A percentile compares a stretch with the other conserved stretches of the same genome.
Conservation (phyloP, 1,140 invertebrate genomes). For the Ptiloglossa arizonensis region DNA sequence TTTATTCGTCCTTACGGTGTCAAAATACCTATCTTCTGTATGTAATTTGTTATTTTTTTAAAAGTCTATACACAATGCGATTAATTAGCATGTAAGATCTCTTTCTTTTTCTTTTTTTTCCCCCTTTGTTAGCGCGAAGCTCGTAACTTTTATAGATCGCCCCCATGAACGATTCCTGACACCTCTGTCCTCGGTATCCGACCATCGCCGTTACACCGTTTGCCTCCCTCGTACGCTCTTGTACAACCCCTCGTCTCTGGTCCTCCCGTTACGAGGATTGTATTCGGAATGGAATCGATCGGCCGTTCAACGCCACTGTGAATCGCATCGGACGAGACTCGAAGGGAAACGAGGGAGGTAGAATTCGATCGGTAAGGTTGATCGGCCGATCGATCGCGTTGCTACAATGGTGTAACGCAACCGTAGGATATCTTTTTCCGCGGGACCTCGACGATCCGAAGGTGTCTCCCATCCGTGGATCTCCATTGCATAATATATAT, state of each 20-base stretch:
- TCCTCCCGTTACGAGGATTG: neutral
- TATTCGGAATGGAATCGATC: neutral
- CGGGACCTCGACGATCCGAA: neutral
- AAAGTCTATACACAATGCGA: conserved; percentile 80
- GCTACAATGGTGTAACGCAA: neutral
- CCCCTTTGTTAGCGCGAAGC: no score
- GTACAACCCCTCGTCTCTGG: neutral
- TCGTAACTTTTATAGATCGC: neutral
- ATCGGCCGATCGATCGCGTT: neutral
- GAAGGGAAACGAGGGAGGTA: no score
- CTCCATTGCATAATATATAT: conserved; percentile 33
- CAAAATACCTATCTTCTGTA: conserved; percentile 72
- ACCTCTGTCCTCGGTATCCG: neutral
- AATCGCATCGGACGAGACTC: no score
- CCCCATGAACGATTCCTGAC: neutral
- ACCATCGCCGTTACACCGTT: conserved; percentile 1
- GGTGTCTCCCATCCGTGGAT: conserved; percentile 8
- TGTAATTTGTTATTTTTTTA: conserved; percentile 82
- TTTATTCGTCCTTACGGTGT: conserved; percentile 67
- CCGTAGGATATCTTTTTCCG: no score
- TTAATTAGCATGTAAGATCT: conserved; percentile 72
- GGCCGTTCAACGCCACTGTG: neutral
- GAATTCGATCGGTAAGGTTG: neutral
- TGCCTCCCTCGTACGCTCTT: neutral
- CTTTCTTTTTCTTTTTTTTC: conserved; percentile 37